Base-by-base conservation (phyloP, 2,888 invertebrate species). In the Entomobrya multifasciata region DNA sequence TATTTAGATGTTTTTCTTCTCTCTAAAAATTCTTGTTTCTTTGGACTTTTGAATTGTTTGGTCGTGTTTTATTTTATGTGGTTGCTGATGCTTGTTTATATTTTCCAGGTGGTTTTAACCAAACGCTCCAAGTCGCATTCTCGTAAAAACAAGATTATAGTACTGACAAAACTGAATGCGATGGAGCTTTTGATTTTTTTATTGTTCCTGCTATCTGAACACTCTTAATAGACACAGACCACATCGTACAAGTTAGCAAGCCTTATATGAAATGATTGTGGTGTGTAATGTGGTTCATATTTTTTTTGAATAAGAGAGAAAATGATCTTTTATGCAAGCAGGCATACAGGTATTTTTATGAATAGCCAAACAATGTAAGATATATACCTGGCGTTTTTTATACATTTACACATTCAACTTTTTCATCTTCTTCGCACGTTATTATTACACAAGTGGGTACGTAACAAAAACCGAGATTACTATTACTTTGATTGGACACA, bases 71-170 rank as follows among this genome's bases (percentile, higher is more conserved):
- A 57, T 57, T 25, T 57, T 30, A 30, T 27, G 60, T 25, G 22
- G n/a, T 13, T 60, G 22, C 27, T 60, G 57, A 13, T 60, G 57
- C 27, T 25, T 15, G 22, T 8, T 13, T 60, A 15, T 60, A 60
- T 22, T 60, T 60, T 60, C 27, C 60, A 60, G 60, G 60, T 60
- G 60, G 30, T 60, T 60, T 60, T 30, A 60, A 60, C 2, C 36
- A 36, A 36, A 6, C 8, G 36, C 60, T 25, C 27, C 60, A 60
- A 60, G 25, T 60, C 22, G 27, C 11, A 60, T 30, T 60, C 57
- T 30, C 60, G 27, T 60, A 60, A 60, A 60, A 60, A 30, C 60
- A 60, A 60, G 60, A 60, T 60, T 60, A 60, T 60, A 60, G 60
- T 60, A 60, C 25, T 36, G 36, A 36, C 13, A 49, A 49, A 49